Conservation (phyloP, 2,888 invertebrate species). For the Megalurothrips usitatus region DNA sequence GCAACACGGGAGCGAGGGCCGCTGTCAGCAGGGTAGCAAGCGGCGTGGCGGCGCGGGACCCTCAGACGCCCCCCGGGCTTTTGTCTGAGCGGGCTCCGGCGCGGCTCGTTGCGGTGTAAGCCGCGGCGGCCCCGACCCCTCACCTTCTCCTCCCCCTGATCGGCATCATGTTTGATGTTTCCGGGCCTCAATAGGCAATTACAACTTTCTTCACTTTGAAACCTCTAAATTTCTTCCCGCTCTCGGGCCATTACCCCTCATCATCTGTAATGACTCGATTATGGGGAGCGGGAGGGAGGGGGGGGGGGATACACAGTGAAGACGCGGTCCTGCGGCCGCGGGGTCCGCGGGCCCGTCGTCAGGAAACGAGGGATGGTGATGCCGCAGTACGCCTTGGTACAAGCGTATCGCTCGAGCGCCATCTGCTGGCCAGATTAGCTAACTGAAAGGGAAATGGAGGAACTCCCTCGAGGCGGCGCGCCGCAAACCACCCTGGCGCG, state of each 20-base stretch:
- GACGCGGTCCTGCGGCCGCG: too few relatives aligned
- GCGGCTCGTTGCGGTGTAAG: not conserved
- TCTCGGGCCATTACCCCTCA: not conserved
- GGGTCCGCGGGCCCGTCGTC: too few relatives aligned
- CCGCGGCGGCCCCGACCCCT: not conserved
- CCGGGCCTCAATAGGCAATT: not conserved
- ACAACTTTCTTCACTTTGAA: constrained; percentile 23
- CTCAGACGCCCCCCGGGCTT: not conserved
- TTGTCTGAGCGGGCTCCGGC: not conserved
- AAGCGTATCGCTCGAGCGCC: not conserved
- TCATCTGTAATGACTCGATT: not conserved
- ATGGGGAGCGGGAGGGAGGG: not conserved
- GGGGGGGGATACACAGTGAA: not conserved
- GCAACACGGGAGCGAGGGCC: constrained; percentile 46
- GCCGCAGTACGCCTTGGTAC: too few relatives aligned
- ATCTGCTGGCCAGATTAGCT: not conserved
- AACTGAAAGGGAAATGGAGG: constrained; percentile 20
- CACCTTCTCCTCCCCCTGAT: not conserved
- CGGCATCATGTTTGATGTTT: not conserved
- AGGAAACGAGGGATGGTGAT: too few relatives aligned
- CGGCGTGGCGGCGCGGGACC: too few relatives aligned
- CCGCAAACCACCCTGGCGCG: too few relatives aligned
- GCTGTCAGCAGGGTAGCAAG: not conserved
- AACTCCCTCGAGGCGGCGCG: not conserved
- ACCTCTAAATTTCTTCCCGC: not conserved